These are phyloP conservation scores for Ennomos quercinarius DNA, from an alignment of 2,888 invertebrate species.

Conservation along the genomic window DNA sequence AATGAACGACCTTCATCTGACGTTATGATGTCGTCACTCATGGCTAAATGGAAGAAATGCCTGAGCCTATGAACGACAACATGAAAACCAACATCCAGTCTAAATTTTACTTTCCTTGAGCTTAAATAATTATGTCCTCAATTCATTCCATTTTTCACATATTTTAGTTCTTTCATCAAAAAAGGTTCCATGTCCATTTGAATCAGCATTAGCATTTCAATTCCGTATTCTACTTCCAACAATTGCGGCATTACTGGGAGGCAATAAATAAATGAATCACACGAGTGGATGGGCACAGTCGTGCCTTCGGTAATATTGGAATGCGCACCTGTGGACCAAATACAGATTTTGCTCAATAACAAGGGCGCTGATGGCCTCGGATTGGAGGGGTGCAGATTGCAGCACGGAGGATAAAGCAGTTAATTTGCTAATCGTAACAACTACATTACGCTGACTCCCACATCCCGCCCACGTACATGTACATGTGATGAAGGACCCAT, in stretches of 20 bases:
- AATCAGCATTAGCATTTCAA: constrained; percentile 29
- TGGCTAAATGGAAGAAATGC: no score
- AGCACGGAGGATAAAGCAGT: constrained; percentile 1
- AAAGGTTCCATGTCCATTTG: constrained; percentile 16
- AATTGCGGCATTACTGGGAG: constrained; percentile 19
- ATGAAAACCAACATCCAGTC: neutral
- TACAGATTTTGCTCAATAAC: constrained; percentile 11
- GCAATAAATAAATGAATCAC: constrained; percentile 31
- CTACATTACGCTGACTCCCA: no score
- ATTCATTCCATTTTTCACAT: constrained; percentile 14
- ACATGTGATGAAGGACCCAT: no score
- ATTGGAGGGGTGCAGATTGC: neutral
- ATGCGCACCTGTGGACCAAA: constrained; percentile 22
- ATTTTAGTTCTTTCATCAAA: constrained; percentile 15
- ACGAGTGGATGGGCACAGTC: constrained; percentile 14
- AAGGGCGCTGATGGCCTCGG: neutral
- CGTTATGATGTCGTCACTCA: no score
- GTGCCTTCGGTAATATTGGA: constrained; percentile 19
- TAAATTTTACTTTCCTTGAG: neutral
- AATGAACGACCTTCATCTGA: no score
- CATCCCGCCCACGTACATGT: no score
- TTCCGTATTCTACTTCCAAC: constrained; percentile 22
- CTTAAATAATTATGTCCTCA: constrained; percentile 9
- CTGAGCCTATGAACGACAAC: no score
- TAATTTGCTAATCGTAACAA: neutral